Evolutionary conservation across 2,797 vertebrate genomes (phyloP), one percentile per base, ranked within the genome.

Genomic region (Coilia nasus): DNA sequence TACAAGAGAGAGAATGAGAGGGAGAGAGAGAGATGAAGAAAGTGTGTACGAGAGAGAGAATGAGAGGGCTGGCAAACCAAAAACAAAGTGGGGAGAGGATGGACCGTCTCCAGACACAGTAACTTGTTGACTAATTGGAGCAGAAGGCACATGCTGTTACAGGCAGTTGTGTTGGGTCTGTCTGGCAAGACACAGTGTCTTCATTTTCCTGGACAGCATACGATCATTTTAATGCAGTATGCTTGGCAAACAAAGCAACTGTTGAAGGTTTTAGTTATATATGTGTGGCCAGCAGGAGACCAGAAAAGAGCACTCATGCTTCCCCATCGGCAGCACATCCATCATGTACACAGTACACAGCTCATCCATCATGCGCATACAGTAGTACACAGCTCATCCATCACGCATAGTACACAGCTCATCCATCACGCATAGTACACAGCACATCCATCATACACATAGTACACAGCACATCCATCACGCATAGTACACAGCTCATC

Each of bases 131-230:
- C 31, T 78, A 78, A 78, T 44, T 78, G 35, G 35, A 41, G 17
- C 71, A 78, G 31, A 78, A 78, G 81, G 85, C 62, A 82, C 85
- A 88, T 86, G 62, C 82, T 81, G 83, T 91, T 92, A 91, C 88
- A 89, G 90, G 88, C 90, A 84, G 88, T 89, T 89, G 89, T 88
- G 90, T 92, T 92, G 87, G 85, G 81, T 89, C 90, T 93, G 81
- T 89, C 90, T 93, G 93, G 93, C 93, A 88, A 94, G 92, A 94
- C 91, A 90, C 81, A 86, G 88, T 90, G 92, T 93, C 92, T 92
- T 94, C 90, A 93, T 92, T 90, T 89, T 90, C 67, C 89, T 89
- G 89, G 88, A 90, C 85, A 87, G 88, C 82, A 23, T 87, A 90
- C 86, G 89, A 91, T 91, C 82, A 90, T 90, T 92, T 90, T 75